Percentiles rank a stretch among this genome's conserved stretches.
These are phyloP conservation scores for Acanthoscelides obtectus DNA, from an alignment of 2,888 invertebrate species.

Conservation along the genomic window DNA sequence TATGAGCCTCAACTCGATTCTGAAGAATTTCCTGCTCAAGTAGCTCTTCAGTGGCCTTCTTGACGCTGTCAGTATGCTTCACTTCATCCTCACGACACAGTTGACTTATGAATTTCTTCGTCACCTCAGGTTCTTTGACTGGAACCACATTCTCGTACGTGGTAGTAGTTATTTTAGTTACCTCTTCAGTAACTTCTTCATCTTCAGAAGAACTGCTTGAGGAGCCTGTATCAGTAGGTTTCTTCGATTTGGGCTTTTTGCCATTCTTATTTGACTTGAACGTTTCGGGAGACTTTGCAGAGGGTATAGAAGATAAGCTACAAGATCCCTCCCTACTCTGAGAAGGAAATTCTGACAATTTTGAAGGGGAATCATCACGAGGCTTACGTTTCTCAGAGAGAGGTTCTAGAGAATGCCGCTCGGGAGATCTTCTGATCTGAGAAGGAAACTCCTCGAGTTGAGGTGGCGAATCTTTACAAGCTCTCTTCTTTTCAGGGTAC, in stretches of 20 bases:
- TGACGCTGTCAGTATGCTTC: slow-evolving; percentile 23
- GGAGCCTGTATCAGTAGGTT: neutral
- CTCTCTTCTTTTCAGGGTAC: slow-evolving; percentile 17
- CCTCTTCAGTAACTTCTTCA: slow-evolving; percentile 20
- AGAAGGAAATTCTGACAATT: slow-evolving; percentile 18
- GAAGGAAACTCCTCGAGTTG: slow-evolving; percentile 19
- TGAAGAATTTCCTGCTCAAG: slow-evolving; percentile 27
- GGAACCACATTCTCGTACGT: slow-evolving; percentile 31
- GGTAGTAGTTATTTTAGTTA: slow-evolving; percentile 10
- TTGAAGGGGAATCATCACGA: slow-evolving; percentile 3
- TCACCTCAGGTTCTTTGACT: slow-evolving; percentile 37
- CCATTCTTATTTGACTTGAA: neutral
- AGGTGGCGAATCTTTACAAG: slow-evolving; percentile 3
- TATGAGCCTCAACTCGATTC: slow-evolving; percentile 19
- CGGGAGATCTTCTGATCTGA: slow-evolving; percentile 17
- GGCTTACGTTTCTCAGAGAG: slow-evolving; percentile 24
- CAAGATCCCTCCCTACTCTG: slow-evolving; percentile 9
- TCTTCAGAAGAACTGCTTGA: slow-evolving; percentile 19
- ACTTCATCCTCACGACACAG: slow-evolving; percentile 37
- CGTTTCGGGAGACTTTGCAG: slow-evolving; percentile 13
- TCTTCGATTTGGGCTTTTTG: neutral
- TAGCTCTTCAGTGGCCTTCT: slow-evolving; percentile 21
- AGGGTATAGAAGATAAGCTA: neutral
- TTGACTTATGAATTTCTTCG: slow-evolving; percentile 36
- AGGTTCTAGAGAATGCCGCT: slow-evolving; percentile 20